Base-by-base conservation (phyloP, 2,888 invertebrate genomes). In the Laspeyria flexula region DNA sequence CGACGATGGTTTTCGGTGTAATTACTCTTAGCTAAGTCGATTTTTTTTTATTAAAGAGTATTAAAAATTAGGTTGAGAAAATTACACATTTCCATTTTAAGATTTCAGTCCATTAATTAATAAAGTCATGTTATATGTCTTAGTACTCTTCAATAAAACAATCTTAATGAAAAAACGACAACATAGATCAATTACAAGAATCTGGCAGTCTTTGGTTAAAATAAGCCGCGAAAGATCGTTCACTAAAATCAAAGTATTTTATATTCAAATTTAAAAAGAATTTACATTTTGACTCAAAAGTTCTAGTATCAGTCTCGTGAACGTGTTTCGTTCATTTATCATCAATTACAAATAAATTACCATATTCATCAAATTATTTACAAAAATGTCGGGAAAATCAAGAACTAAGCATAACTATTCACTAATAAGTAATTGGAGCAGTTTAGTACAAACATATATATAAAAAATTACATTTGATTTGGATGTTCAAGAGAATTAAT, bases 241-340 rank as follows among this genome's bases (percentile, higher is more conserved):
- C 43, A 57, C 50, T 60, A 62, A 43, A 50, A 46, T 60, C 31
- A 55, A 60, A 60, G 54, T 45, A 62, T 60, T 60, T 46, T 50
- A 48, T 31, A 41, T 57, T 47, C 38, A 56, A 25, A 60, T 63
- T 68, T 55, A 49, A 61, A 51, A 63, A 67, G 60, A 70, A 71
- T 65, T 70, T 58, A 57, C 56, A 65, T 60, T n/a, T 69, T 56
- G 72, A 76, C 73, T 67, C 69, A 52, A 71, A 21, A 74, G 70
- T 68, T 69, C 71, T 70, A 70, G 52, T 73, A 76, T 86, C 86
- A 86, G 86, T 87, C 86, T 83, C 79, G 60, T 67, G 77, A 81
- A 83, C 79, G 68, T 62, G 60, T 54, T 56, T 57, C 66, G 73
- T 76, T 77, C 77, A 72, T 71, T 45, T 71, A 71, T 75, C 65